Conservation (phyloP, 1,140 invertebrate genomes). For the Heliconius hermathena region DNA sequence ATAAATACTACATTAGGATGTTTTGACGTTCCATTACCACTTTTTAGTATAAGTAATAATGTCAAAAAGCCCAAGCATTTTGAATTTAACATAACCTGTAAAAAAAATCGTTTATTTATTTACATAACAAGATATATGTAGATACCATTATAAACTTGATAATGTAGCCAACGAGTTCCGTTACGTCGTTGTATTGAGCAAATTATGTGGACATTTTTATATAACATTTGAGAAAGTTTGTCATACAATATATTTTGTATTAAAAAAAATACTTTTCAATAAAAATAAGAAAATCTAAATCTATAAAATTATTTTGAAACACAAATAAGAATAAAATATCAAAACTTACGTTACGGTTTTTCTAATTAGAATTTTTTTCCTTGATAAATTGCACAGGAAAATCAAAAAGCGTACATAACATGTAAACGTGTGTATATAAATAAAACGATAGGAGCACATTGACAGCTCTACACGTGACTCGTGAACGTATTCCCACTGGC, state of each 20-base stretch:
- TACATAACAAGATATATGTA: neutral
- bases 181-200: neutral
- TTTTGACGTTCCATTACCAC: constrained; percentile 17
- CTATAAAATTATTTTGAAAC: neutral
- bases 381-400: neutral
- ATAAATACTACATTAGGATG: constrained; percentile 85
- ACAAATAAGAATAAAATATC: neutral
- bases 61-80: neutral
- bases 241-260: neutral
- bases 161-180: neutral
- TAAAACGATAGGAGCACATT: constrained; percentile 10
- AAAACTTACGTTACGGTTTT: neutral
- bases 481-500: neutral
- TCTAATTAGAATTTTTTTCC: neutral
- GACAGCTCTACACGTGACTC: constrained; percentile 1
- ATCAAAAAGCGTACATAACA: neutral
- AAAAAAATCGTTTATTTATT: neutral
- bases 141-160: neutral
- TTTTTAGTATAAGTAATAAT: constrained; percentile 29
- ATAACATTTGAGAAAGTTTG: neutral
- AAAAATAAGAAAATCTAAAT: neutral
- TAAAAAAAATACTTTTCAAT: no score
- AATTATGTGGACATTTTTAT: neutral
- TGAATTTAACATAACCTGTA: constrained; percentile 11
- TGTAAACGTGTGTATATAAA: constrained; percentile 3